These are phyloP conservation scores for Aphidius colemani DNA, from an alignment of 2,888 invertebrate species.

Conservation along the genomic window DNA sequence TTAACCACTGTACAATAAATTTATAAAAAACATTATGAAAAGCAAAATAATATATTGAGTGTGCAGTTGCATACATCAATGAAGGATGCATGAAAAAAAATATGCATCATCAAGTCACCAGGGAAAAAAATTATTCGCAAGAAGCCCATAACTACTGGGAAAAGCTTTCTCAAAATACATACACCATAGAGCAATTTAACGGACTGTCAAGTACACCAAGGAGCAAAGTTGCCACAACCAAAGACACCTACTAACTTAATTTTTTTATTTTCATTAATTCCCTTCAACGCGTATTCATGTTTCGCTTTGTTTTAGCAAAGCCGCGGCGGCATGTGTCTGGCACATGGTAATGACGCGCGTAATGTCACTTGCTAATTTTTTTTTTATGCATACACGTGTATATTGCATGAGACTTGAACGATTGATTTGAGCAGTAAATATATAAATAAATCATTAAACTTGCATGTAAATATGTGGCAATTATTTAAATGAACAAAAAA, in stretches of 20 bases:
- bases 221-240: slow-evolving; percentile 19
- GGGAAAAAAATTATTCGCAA: slow-evolving; percentile 10
- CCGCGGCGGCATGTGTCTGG: slow-evolving; percentile 22
- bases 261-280: slow-evolving; percentile 5
- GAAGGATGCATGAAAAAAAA: too few species aligned
- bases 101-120: too few species aligned
- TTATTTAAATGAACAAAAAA: background rate
- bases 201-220: slow-evolving; percentile 26
- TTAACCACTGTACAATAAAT: background rate
- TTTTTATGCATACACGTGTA: slow-evolving; percentile 25
- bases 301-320: slow-evolving; percentile 20
- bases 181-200: slow-evolving; percentile 34
- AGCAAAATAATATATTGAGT: slow-evolving; percentile 16
- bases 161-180: slow-evolving; percentile 31
- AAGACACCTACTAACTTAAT: slow-evolving; percentile 24
- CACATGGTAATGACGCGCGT: slow-evolving; percentile 28
- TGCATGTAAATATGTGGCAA: background rate
- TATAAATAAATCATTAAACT: slow-evolving; percentile 6
- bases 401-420: background rate
- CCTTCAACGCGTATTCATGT: slow-evolving; percentile 15
- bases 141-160: slow-evolving; percentile 14
- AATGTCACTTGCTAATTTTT: slow-evolving; percentile 17
- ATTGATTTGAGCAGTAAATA: slow-evolving; percentile 19
- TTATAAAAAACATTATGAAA: slow-evolving; percentile 1
- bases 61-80: too few species aligned